Conservation (phyloP, 2,113 vertebrate species). For the Mormyrus lacerda region DNA sequence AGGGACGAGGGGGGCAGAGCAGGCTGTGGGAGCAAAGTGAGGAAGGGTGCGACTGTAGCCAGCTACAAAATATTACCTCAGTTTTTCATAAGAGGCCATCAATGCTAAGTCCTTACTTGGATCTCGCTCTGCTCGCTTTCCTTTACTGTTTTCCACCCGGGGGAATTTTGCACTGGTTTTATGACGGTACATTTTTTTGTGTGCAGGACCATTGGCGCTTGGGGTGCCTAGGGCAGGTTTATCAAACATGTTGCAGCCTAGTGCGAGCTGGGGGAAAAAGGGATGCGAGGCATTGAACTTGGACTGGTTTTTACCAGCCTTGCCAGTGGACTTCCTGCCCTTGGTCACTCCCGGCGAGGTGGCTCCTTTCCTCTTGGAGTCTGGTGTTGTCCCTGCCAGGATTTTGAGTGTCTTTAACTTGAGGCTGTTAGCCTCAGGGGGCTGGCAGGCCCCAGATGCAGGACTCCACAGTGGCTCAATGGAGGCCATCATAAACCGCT, state of each 20-base stretch:
- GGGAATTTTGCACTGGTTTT: constrained; percentile 95
- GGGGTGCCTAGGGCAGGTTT: constrained; percentile 92
- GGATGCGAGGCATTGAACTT: constrained; percentile 75
- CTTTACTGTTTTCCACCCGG: constrained; percentile 93
- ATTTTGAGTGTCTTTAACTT: constrained; percentile 99
- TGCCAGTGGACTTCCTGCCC: constrained; percentile 76
- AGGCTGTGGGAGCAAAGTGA: constrained; percentile 62
- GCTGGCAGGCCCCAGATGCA: constrained; percentile 75
- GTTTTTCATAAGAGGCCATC: constrained; percentile 98
- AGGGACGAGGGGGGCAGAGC: constrained; percentile 57
- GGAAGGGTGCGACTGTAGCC: constrained; percentile 76
- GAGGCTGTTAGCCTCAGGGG: constrained; percentile 88
- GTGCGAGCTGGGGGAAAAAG: constrained; percentile 70
- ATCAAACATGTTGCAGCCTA: constrained; percentile 80
- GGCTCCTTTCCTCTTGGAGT: constrained; percentile 84
- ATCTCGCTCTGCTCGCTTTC: constrained; percentile 82
- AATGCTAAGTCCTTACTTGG: constrained; percentile 89
- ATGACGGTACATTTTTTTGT: constrained; percentile 99
- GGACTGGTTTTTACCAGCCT: constrained; percentile 79
- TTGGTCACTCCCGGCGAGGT: constrained; percentile 64
- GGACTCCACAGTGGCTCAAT: constrained; percentile 95
- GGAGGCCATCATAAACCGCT: constrained; percentile 98
- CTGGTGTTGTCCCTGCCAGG: constrained; percentile 85
- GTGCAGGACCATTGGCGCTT: constrained; percentile 82
- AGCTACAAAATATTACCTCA: constrained; percentile 98